These are phyloP conservation scores for Plagodis dolabraria DNA, from an alignment of 2,888 invertebrate genomes.

Conservation along the genomic window DNA sequence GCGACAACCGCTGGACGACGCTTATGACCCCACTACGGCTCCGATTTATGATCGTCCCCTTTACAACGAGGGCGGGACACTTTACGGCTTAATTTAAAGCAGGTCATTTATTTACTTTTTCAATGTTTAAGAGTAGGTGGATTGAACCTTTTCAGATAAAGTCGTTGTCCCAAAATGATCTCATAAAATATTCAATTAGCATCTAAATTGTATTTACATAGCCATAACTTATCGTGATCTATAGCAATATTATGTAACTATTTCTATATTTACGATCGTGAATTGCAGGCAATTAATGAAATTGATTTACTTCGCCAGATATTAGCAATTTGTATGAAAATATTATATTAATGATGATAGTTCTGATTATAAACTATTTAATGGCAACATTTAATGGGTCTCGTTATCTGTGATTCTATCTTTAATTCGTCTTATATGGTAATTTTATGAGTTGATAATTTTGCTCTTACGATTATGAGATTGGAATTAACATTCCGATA, in stretches of 20 bases:
- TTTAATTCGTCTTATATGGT: conserved; percentile 42
- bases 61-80: conserved; percentile 66
- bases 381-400: conserved; percentile 36
- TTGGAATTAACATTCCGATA: conserved; percentile 20
- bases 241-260: conserved; percentile 30
- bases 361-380: conserved; percentile 40
- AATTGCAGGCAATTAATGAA: conserved; percentile 41
- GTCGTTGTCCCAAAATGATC: conserved; percentile 27
- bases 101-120: conserved; percentile 52
- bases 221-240: conserved; percentile 26
- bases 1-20: conserved; percentile 58
- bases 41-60: conserved; percentile 74
- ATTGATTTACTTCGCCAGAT: conserved; percentile 24
- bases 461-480: conserved; percentile 25
- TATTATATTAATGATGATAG: conserved; percentile 27
- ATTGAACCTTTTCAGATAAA: conserved; percentile 32
- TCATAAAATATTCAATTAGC: conserved; percentile 33
- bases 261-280: conserved; percentile 22
- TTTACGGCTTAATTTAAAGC: conserved; percentile 79
- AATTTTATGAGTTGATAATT: conserved; percentile 37
- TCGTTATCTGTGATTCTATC: conserved; percentile 38
- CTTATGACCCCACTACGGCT: conserved; percentile 71
- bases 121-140: conserved; percentile 29
- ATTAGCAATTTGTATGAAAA: conserved; percentile 31
- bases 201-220: conserved; percentile 35